Evolutionary conservation across 2,797 vertebrate genomes (phyloP), one percentile per base, ranked within the genome.

Genomic region (Synaphobranchus kaupii): DNA sequence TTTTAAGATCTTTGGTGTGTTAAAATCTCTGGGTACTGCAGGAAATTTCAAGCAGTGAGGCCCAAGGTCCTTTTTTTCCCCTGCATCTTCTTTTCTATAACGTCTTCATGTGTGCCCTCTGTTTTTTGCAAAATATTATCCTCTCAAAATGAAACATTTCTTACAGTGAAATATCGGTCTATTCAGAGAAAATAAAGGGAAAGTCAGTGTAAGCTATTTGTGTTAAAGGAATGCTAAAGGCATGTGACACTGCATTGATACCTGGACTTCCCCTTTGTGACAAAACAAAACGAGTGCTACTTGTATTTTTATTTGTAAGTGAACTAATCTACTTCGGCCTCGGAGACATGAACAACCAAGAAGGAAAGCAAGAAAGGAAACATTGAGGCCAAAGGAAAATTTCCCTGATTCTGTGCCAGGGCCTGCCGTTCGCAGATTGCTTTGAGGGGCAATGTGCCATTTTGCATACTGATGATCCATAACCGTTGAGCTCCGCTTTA

Each of bases 381-480:
- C 28, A 0, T n/a, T 20, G 28, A 58, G n/a, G 1, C 28, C 34
- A 39, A 85, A 20, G 22, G 44, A 2, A 28, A 34, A 58, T 25
- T 52, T 82, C 28, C 39, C 84, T 84, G 83, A 22, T 15, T 20
- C 12, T 20, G 56, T 34, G 48, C 28, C 84, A 3, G 20, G 58
- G 31, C 17, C 58, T 88, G 63, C 60, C 66, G 73, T 63, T 88
- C 88, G 81, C 91, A 89, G 89, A 89, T 84, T 91, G 89, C 85
- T 56, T 60, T 4, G 87, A 86, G 88, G 86, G 86, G 17, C 81
- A 89, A 89, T 88, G 89, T 91, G 90, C 89, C 90, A 88, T 93
- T 92, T 90, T 85, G 87, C 84, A 89, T 85, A 85, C 90, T 90
- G 90, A 89, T 92, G 91, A 93, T 93, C 90, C 90, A 89, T 39